Percentiles rank a stretch among this genome's conserved stretches.
Evolutionary conservation across 2,113 vertebrate species (phyloP).

Genomic region (Conger conger): DNA sequence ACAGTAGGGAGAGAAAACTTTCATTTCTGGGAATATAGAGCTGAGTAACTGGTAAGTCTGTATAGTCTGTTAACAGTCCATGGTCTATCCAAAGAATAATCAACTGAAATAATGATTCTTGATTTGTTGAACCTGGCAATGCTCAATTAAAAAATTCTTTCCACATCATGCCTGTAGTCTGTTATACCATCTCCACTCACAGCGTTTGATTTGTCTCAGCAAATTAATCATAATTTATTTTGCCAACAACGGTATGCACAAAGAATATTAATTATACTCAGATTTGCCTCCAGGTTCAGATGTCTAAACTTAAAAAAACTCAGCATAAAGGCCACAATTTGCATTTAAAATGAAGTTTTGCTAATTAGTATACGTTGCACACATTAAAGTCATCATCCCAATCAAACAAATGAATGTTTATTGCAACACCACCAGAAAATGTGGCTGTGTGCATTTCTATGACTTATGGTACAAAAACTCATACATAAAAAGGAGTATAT

Average conservation of each 20-base stretch:
- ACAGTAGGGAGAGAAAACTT: background rate
- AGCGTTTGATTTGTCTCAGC: background rate
- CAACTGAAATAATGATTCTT: background rate
- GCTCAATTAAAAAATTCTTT: background rate
- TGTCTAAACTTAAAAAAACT: background rate
- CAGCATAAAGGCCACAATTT: background rate
- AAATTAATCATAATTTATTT: background rate
- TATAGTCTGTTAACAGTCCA: background rate
- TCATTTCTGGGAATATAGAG: background rate
- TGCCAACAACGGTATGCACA: background rate
- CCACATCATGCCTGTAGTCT: background rate
- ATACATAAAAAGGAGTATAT: no score
- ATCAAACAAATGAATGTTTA: no score
- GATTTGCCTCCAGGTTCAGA: background rate
- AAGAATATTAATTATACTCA: background rate
- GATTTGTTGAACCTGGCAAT: background rate
- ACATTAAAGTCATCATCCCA: no score
- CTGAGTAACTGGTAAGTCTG: background rate
- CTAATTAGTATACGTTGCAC: no score
- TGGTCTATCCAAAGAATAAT: background rate
- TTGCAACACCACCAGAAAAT: no score
- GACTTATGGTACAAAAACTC: no score
- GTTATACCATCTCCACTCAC: background rate
- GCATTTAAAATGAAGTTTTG: background rate
- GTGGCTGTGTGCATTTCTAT: no score